phyloP scores from a whole-genome alignment of 2,888 invertebrate genomes.

The Tyria jacobaeae region DNA sequence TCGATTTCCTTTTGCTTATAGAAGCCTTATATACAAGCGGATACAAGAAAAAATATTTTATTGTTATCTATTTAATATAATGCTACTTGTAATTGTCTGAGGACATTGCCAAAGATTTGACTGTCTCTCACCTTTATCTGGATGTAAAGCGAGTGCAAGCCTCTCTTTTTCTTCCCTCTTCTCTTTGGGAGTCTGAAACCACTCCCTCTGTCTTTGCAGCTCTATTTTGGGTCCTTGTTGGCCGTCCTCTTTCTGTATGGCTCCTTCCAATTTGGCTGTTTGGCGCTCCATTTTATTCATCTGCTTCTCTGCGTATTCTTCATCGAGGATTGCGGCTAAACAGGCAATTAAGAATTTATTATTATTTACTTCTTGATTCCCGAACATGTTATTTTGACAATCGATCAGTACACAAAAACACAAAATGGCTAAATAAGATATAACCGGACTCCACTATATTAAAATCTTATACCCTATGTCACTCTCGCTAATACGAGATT shows the following conservation, averaged over 20 bases:
- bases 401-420: too few species aligned
- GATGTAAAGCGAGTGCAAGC: constrained; percentile 78
- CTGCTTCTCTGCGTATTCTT: constrained; percentile 94
- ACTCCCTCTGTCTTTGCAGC: constrained; percentile 85
- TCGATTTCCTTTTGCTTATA: too few species aligned
- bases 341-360: neutral
- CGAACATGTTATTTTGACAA: too few species aligned
- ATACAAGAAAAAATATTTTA: too few species aligned
- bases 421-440: too few species aligned
- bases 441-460: too few species aligned
- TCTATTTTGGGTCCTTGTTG: constrained; percentile 68
- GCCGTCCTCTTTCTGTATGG: constrained; percentile 60
- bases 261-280: constrained; percentile 88
- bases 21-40: too few species aligned
- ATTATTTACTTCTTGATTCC: too few species aligned
- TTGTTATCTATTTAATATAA: too few species aligned
- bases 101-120: neutral
- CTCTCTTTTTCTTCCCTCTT: constrained; percentile 92
- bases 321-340: constrained; percentile 90
- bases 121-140: constrained; percentile 67
- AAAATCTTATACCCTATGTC: too few species aligned
- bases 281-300: constrained; percentile 94
- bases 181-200: constrained; percentile 96
- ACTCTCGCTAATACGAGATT: too few species aligned
- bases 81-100: neutral